Base-by-base conservation (phyloP, 2,797 vertebrate genomes). In the Syngnathus rostellatus region DNA sequence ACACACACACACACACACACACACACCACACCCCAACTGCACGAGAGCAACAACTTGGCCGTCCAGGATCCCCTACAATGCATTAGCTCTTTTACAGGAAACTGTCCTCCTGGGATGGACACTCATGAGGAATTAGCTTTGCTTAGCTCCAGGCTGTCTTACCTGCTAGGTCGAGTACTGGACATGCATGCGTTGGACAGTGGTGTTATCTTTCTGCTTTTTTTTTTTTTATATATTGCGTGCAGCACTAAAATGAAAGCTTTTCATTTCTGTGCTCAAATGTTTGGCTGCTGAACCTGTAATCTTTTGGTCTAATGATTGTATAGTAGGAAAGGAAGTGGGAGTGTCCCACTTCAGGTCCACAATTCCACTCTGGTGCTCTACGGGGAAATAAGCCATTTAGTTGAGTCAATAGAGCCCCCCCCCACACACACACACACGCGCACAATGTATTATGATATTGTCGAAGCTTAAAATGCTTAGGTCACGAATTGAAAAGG, bases 71-170 rank as follows among this genome's bases (percentile, higher is more conserved):
- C 68, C 68, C 70, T 73, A 71, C 60, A 73, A 62, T 81, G 76
- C 81, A 86, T 86, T 87, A 87, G 83, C 78, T 67, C 64, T 75
- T 82, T 85, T 83, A 82, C 82, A 64, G 82, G 83, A 88, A 87
- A 75, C 71, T 37, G 55, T 65, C 85, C 81, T 81, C 84, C 63
- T 6, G 66, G 70, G 77, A 70, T 40, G 31, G 60, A 58, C 25
- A 17, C 55, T 8, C 31, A 37, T 57, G 31, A 37, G 55, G 55
- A 58, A 58, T 58, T 54, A 25, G 70, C 12, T 48, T 53, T 53
- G 50, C 23, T 53, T n/a, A 21, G 50, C 63, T 41, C 60, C 31
- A 3, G 39, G 61, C 55, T 39, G 43, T 25, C 73, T 69, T 76
- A 83, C 73, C 70, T 73, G 63, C 67, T 71, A 46, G 72, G 62